Conservation (phyloP, 2,113 vertebrate genomes). For the Cygnus buccinator region DNA sequence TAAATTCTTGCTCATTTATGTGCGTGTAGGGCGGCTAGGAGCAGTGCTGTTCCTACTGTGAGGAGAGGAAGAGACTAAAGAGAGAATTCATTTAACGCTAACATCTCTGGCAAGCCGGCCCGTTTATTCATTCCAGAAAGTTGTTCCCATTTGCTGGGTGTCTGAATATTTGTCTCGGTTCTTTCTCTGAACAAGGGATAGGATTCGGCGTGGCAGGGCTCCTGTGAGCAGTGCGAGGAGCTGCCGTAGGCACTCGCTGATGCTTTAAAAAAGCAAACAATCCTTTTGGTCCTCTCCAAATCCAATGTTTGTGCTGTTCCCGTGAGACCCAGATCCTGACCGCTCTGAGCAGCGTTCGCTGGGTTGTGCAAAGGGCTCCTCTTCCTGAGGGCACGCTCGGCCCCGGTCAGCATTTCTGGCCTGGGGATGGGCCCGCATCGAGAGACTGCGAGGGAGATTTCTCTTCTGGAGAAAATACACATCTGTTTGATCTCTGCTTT, state of each 20-base stretch:
- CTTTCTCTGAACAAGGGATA: background rate
- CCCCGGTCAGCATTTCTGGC: background rate
- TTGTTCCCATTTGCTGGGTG: background rate
- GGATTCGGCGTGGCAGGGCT: background rate
- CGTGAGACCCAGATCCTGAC: background rate
- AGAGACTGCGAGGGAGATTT: background rate
- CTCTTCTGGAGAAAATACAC: background rate
- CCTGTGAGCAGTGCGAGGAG: rapidly evolving
- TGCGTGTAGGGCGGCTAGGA: background rate
- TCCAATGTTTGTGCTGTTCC: background rate
- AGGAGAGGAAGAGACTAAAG: background rate
- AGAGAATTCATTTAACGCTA: background rate
- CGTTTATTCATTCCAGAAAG: background rate
- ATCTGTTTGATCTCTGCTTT: background rate
- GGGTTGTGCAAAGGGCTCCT: background rate
- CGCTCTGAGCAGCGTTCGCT: background rate
- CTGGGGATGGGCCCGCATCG: background rate
- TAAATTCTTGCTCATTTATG: background rate
- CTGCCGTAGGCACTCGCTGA: rapidly evolving
- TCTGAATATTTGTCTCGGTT: background rate
- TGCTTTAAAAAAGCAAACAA: background rate
- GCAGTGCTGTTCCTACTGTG: background rate
- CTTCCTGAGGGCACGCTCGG: background rate
- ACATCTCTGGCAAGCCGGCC: background rate
- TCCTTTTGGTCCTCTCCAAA: background rate